These are phyloP conservation scores for Dermatemys mawii DNA, from an alignment of 2,113 vertebrate genomes.

Conservation along the genomic window DNA sequence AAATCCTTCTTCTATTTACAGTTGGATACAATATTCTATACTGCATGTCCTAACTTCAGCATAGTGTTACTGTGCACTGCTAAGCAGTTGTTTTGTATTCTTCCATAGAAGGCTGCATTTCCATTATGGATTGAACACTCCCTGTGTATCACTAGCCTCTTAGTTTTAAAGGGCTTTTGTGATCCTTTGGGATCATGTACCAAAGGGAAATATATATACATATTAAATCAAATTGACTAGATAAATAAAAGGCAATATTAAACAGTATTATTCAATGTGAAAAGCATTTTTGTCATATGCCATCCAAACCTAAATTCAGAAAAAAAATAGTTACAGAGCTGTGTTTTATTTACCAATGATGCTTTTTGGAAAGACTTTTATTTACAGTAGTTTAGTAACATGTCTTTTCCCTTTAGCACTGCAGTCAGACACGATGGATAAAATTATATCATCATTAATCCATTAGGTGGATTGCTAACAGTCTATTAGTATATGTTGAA, in stretches of 20 bases:
- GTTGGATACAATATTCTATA: background rate
- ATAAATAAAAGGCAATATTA: background rate
- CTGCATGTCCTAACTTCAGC: background rate
- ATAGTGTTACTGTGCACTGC: background rate
- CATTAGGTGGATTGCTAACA: background rate
- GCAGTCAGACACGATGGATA: background rate
- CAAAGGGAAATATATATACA: background rate
- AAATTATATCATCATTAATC: background rate
- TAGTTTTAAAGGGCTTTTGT: background rate
- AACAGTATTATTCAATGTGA: background rate
- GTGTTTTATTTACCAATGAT: background rate
- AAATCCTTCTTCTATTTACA: background rate
- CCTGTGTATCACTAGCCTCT: background rate
- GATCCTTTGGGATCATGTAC: background rate
- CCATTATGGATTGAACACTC: background rate
- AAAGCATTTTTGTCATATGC: background rate
- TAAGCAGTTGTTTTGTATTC: background rate
- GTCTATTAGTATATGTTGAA: background rate
- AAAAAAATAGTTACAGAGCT: background rate
- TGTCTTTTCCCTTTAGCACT: background rate
- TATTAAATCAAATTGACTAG: background rate
- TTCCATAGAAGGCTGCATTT: background rate
- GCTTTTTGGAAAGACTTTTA: background rate
- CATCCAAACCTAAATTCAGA: background rate
- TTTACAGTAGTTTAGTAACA: background rate